Base-by-base conservation (phyloP, 2,888 invertebrate genomes). In the Tipula unca region DNA sequence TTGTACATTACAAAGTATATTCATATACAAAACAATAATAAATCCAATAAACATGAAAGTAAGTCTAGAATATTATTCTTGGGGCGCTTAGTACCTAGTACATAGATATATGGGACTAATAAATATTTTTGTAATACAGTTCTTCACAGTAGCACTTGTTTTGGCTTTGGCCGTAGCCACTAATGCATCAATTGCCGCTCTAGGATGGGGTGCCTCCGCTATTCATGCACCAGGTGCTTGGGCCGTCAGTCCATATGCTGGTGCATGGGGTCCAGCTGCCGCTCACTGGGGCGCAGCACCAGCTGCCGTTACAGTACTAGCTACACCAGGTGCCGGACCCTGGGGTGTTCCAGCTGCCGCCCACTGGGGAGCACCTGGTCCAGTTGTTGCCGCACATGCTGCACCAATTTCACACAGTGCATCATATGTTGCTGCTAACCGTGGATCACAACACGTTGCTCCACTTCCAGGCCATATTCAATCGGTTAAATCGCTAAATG, bases 341-440 rank as follows among this genome's bases (percentile, higher is more conserved):
- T 36, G 36, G 35, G 84, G 84, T 20, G 10, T 35, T 8, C 84
- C 35, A 36, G 84, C 36, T 36, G 36, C 84, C 5, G 85, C 85
- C 1, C 36, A 35, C 84, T 36, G 36, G 36, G 85, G 25, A 3
- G 42, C 39, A n/a, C n/a, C 20, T 32, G 39, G 29, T 25, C 39
- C 39, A 25, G 87, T 87, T 13, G 85, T 86, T 82, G 86, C 86
- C 32, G 87, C 86, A 88, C 88, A 85, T 25, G 87, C 87, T 82
- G 85, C 85, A 83, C 85, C 86, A 85, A 86, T 87, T 36, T 87
- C 86, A 17, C 69, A 85, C 20, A 85, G 86, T 85, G 69, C 86
- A 86, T 86, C 83, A 83, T 83, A 83, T 32, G 86, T 87, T 39
- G 87, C 87, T 85, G 89, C 88, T 85, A 88, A 86, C 1, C 82